Evolutionary conservation across 2,888 invertebrate species (phyloP).

Genomic region (Oligia latruncula): DNA sequence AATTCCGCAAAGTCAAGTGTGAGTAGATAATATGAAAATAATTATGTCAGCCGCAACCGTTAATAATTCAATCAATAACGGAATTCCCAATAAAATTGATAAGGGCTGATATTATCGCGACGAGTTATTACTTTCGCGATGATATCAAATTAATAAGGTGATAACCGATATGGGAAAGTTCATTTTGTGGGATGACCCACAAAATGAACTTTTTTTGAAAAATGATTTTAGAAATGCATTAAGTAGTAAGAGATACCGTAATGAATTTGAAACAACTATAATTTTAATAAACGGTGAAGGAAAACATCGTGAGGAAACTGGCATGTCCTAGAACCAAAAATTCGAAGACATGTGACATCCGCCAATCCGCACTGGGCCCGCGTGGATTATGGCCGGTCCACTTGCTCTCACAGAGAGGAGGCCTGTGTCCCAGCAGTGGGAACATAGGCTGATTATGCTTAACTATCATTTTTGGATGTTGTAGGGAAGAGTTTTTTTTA

Average conservation of each 20-base stretch:
- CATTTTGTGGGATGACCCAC: constrained; percentile 12
- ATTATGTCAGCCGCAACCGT: constrained; percentile 13
- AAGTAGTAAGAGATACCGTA: no score
- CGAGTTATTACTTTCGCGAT: constrained; percentile 38
- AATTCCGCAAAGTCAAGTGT: background rate
- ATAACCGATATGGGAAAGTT: constrained; percentile 19
- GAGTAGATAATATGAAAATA: constrained; percentile 12
- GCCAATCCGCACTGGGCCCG: background rate
- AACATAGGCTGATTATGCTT: no score
- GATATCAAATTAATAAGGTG: constrained; percentile 35
- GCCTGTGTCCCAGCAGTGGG: background rate
- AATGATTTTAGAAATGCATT: no score
- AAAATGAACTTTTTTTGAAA: no score
- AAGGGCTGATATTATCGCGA: constrained; percentile 9
- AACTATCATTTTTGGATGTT: background rate
- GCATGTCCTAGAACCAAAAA: background rate
- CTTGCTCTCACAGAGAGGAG: background rate
- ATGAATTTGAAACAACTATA: no score
- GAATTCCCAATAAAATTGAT: constrained; percentile 55
- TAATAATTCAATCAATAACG: constrained; percentile 30
- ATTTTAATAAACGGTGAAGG: background rate
- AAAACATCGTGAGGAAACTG: background rate
- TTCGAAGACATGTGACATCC: background rate
- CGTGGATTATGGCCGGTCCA: no score
- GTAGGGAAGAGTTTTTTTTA: background rate